Conservation (phyloP, 2,888 invertebrate genomes). For the Nemotelus pantherinus region DNA sequence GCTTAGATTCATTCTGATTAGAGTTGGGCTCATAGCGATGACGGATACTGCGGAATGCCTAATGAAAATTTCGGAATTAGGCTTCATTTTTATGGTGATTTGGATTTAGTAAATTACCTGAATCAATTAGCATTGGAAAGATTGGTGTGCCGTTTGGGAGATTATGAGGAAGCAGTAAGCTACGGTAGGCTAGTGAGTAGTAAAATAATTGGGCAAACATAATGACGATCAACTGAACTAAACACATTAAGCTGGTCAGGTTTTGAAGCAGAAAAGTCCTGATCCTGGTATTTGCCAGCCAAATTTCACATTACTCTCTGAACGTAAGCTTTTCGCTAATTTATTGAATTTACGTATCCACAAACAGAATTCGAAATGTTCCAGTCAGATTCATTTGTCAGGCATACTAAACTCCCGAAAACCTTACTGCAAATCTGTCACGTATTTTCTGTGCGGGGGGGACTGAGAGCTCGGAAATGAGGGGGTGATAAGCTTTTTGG, state of each 20-base stretch:
- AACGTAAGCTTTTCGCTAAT: no score
- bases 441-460: background rate
- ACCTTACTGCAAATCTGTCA: constrained; percentile 8
- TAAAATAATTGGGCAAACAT: no score
- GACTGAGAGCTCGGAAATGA: background rate
- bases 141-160: no score
- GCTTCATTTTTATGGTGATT: constrained; percentile 27
- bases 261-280: no score
- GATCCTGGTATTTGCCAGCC: no score
- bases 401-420: background rate
- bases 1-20: background rate
- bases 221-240: no score
- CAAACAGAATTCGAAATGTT: background rate
- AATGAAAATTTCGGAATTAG: constrained; percentile 26
- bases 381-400: constrained; percentile 14
- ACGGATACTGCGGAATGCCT: background rate
- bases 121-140: constrained; percentile 6
- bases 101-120: constrained; percentile 23
- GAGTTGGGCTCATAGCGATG: constrained; percentile 21
- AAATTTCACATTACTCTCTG: no score
- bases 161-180: no score
- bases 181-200: no score
- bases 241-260: no score
- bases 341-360: no score
- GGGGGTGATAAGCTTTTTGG: background rate